Percentiles rank a stretch among this genome's conserved stretches.
Conservation (phyloP, 2,113 vertebrate genomes). For the Centropristis striata region DNA sequence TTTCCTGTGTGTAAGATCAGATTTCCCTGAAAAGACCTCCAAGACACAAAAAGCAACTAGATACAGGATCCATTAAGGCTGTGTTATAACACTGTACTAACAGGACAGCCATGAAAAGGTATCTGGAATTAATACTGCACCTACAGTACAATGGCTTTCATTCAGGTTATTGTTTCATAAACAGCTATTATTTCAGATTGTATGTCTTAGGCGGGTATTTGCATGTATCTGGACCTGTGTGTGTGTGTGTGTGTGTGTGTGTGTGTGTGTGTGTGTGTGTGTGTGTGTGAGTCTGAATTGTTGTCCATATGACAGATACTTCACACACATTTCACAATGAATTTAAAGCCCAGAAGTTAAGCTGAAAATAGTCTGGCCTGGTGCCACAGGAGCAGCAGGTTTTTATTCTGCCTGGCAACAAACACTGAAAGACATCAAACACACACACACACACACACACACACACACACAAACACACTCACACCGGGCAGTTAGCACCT, state of each 20-base stretch:
- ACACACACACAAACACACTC: slow-evolving; percentile 34
- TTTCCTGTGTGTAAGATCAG: background rate
- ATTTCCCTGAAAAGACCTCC: background rate
- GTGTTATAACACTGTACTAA: background rate
- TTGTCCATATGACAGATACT: background rate
- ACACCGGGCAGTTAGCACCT: slow-evolving; percentile 42
- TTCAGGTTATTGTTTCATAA: background rate
- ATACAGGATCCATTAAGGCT: background rate
- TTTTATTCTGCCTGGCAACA: slow-evolving; percentile 39
- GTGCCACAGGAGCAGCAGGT: slow-evolving; percentile 18
- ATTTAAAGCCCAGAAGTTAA: slow-evolving; percentile 2
- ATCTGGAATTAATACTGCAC: background rate
- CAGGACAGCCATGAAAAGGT: background rate
- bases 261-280: background rate
- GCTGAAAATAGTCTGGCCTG: slow-evolving; percentile 5
- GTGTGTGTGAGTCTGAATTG: background rate
- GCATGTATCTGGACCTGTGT: background rate
- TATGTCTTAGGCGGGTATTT: background rate
- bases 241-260: too few relatives aligned
- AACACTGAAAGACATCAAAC: slow-evolving; percentile 36
- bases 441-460: slow-evolving; percentile 38
- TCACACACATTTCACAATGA: background rate
- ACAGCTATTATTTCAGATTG: background rate
- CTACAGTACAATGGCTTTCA: background rate
- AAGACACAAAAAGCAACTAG: background rate